Evolutionary conservation across 1,140 invertebrate genomes (phyloP), one percentile per base, ranked within the genome.

Genomic region (Teleogryllus occipitalis): DNA sequence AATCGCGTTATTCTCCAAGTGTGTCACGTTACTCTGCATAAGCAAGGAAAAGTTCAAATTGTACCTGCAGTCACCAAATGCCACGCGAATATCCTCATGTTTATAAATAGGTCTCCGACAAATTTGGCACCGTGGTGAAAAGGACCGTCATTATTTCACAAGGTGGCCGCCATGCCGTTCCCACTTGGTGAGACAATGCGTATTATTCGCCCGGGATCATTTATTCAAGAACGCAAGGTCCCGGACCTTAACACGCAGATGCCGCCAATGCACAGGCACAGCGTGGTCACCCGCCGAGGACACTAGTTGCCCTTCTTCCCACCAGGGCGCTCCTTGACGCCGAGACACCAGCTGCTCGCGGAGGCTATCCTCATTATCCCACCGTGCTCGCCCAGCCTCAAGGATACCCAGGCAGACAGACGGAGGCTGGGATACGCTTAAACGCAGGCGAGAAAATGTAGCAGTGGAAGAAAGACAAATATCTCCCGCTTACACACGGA

Each of bases 161-260:
- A 14, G 54, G 54, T 65, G 54, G 54, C 18, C 54, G 54, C 54
- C 10, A 10, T 14, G 54, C 54, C 18, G 10, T 18, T 14, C 54
- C 54, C 3, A 14, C 54, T 10, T 65, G 54, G 10, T 18, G 18
- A 65, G 54, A 65, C 54, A 65, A 65, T 65, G 54, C 54, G 54
- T 65, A 65, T 65, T 65, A 65, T 65, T 65, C 54, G 54, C 54
- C 18, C 54, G 54, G 54, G 54, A 65, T 65, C 54, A 65, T 65
- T 65, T 18, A 65, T 65, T 65, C 54, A 65, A 65, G 54, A 10
- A 18, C 18, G 54, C 54, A 65, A 65, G 54, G 54, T 65, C 54
- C 54, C 18, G 54, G 27, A 39, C 27, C 27, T 39, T 39, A 39
- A 39, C 27, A 39, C 27, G 27, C 27, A 39, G 27, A 39, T 39